phyloP scores from a whole-genome alignment of 1,140 invertebrate species.

The Dysdera silvatica region DNA sequence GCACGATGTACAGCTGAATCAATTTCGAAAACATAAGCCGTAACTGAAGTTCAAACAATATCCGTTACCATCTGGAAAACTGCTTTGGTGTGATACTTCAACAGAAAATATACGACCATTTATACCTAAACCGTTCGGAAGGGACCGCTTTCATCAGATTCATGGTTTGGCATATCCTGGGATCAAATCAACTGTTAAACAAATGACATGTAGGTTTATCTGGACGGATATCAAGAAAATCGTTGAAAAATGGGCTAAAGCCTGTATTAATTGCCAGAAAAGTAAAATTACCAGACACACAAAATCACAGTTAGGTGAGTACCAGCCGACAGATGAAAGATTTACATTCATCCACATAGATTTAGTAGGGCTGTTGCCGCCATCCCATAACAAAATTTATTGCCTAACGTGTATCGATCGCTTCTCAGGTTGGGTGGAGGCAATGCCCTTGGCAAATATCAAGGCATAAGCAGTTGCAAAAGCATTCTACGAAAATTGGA shows the following conservation, averaged over 20 bases:
- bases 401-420: constrained; percentile 45
- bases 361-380: constrained; percentile 46
- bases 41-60: neutral
- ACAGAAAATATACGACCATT: neutral
- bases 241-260: neutral
- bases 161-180: neutral
- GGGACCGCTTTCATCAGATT: neutral
- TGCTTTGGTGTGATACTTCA: constrained; percentile 16
- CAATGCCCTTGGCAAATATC: neutral
- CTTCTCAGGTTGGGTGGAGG: constrained; percentile 35
- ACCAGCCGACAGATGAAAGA: constrained; percentile 35
- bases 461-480: neutral
- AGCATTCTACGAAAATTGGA: neutral
- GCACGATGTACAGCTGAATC: neutral
- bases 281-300: neutral
- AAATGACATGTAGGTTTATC: neutral
- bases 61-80: neutral
- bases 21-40: no score
- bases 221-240: neutral
- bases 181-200: constrained; percentile 4
- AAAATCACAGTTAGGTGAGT: neutral
- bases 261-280: neutral
- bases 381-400: constrained; percentile 38
- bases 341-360: constrained; percentile 49
- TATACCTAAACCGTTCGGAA: neutral